Percentiles rank a stretch among this genome's conserved stretches.
Evolutionary conservation across 2,888 invertebrate genomes (phyloP).

Genomic region (Schizaphis graminum): DNA sequence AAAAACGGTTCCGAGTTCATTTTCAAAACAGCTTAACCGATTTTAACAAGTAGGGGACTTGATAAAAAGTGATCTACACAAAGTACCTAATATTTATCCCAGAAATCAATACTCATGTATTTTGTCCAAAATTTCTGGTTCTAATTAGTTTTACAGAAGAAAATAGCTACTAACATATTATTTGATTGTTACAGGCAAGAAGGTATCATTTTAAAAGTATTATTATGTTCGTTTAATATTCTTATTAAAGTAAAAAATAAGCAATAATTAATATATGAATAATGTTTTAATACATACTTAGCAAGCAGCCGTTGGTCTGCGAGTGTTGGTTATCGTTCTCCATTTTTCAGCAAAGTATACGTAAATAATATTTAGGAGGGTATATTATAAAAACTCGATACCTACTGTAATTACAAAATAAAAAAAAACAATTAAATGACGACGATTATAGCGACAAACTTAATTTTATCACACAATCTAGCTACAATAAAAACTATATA

Average conservation of each 20-base stretch:
- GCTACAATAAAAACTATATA: not conserved
- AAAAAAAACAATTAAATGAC: not conserved
- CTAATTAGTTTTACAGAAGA: not conserved
- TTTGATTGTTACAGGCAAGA: not conserved
- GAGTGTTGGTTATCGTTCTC: conserved; percentile 24
- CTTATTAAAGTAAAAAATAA: not conserved
- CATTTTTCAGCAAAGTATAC: conserved; percentile 16
- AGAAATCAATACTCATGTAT: not conserved
- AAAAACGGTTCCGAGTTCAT: not conserved
- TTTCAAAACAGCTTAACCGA: not conserved
- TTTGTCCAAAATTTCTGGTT: not conserved
- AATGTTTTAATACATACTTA: conserved; percentile 39
- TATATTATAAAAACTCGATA: not conserved
- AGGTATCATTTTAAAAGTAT: not conserved
- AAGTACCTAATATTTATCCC: not conserved
- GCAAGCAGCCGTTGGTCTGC: conserved; percentile 37
- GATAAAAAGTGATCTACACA: not conserved
- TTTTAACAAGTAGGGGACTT: not conserved
- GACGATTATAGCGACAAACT: not conserved
- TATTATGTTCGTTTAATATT: not conserved
- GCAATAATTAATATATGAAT: not conserved
- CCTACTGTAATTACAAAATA: not conserved
- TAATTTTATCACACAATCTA: not conserved
- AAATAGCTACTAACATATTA: not conserved
- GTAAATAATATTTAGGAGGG: not conserved